These are phyloP conservation scores for Bombus difficillimus DNA, from an alignment of 1,140 invertebrate genomes.

Conservation along the genomic window DNA sequence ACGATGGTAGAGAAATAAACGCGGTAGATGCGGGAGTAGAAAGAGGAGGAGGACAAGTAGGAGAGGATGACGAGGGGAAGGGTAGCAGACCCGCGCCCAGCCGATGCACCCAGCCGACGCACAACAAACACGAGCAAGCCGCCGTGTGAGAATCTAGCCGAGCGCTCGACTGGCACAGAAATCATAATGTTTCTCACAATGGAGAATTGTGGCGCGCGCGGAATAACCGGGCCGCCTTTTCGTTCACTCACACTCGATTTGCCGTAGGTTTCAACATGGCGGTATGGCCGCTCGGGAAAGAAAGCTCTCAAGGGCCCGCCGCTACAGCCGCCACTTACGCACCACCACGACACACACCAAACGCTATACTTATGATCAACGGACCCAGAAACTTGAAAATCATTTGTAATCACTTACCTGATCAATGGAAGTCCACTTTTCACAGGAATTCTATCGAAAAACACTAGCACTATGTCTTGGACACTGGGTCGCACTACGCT, in stretches of 20 bases:
- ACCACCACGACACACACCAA: slow-evolving; percentile 52
- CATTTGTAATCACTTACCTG: slow-evolving; percentile 75
- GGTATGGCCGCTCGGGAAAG: slow-evolving; percentile 80
- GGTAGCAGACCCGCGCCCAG: slow-evolving; percentile 73
- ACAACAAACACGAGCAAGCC: slow-evolving; percentile 72
- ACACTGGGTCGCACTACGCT: slow-evolving; percentile 74
- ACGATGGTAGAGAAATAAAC: slow-evolving; percentile 55
- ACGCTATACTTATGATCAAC: slow-evolving; percentile 58
- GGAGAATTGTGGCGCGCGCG: slow-evolving; percentile 55
- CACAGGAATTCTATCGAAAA: slow-evolving; percentile 71
- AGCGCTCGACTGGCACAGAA: slow-evolving; percentile 56
- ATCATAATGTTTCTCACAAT: slow-evolving; percentile 45
- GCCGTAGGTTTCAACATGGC: slow-evolving; percentile 82
- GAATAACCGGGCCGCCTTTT: slow-evolving; percentile 57
- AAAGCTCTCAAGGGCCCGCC: slow-evolving; percentile 79
- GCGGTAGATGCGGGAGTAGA: slow-evolving; percentile 49
- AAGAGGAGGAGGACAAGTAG: slow-evolving; percentile 58
- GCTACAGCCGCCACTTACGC: slow-evolving; percentile 62
- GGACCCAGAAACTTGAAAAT: slow-evolving; percentile 38
- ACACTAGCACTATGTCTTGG: slow-evolving; percentile 75
- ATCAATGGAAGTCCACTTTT: slow-evolving; percentile 73
- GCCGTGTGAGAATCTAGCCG: slow-evolving; percentile 56
- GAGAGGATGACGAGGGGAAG: slow-evolving; percentile 61
- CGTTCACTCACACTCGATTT: slow-evolving; percentile 74
- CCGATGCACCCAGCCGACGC: slow-evolving; percentile 72